These are phyloP conservation scores for Hippocampus guttulatus DNA, from an alignment of 2,113 vertebrate species.

Conservation along the genomic window DNA sequence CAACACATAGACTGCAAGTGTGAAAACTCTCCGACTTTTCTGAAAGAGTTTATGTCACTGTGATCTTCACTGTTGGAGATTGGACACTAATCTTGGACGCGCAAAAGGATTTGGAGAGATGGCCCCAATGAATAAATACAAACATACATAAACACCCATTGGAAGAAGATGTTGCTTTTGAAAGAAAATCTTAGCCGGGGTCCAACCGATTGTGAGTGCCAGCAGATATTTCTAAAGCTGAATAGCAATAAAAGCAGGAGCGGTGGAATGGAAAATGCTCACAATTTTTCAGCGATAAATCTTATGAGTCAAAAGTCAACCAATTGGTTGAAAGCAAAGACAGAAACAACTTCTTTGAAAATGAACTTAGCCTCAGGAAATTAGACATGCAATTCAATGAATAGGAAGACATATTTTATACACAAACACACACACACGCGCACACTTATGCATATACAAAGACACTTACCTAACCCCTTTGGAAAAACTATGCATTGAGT, in stretches of 20 bases:
- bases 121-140: conserved; percentile 43
- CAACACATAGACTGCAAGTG: conserved; percentile 12
- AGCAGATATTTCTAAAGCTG: conserved; percentile 57
- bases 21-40: conserved; percentile 43
- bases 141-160: conserved; percentile 46
- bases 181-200: conserved; percentile 56
- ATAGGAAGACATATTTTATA: too few species aligned
- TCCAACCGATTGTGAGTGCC: conserved; percentile 63
- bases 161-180: conserved; percentile 28
- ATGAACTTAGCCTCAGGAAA: neutral
- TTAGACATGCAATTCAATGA: neutral
- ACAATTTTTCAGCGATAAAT: conserved; percentile 22
- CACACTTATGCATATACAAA: neutral
- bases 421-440: too few species aligned
- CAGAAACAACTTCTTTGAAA: neutral
- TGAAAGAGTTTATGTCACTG: conserved; percentile 37
- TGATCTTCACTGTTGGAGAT: conserved; percentile 55
- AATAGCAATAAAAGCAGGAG: conserved; percentile 51
- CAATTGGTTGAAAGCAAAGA: conserved; percentile 15
- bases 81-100: conserved; percentile 52
- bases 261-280: conserved; percentile 48
- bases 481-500: too few species aligned
- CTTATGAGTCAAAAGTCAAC: conserved; percentile 28
- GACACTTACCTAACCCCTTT: too few species aligned
- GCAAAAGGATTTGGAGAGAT: conserved; percentile 57